phyloP scores from a whole-genome alignment of 1,140 invertebrate species.

The Drosophila pallidifrons region DNA sequence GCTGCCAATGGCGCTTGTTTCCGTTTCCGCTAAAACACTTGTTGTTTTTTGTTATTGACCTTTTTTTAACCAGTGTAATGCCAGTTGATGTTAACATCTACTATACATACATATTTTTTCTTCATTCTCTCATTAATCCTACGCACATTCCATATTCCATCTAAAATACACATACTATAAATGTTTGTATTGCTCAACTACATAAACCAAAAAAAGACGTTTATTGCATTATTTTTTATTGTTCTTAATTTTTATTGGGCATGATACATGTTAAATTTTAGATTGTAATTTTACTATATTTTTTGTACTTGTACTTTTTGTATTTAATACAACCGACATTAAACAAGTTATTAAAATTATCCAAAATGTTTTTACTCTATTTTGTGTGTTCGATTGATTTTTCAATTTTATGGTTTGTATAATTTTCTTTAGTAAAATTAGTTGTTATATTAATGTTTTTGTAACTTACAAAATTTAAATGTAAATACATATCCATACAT shows the following conservation, averaged over 20 bases:
- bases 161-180: constrained; percentile 1
- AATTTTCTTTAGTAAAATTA: neutral
- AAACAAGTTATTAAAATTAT: constrained; percentile 31
- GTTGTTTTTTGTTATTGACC: constrained; percentile 20
- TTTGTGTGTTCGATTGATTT: constrained; percentile 14
- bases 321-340: constrained; percentile 41
- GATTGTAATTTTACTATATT: constrained; percentile 29
- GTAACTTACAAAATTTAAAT: neutral
- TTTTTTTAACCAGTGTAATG: constrained; percentile 32
- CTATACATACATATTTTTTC: neutral
- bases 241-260: constrained; percentile 23
- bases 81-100: constrained; percentile 12
- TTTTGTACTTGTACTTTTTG: constrained; percentile 37
- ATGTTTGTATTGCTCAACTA: constrained; percentile 13
- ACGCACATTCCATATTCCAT: constrained; percentile 3
- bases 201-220: constrained; percentile 3
- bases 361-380: constrained; percentile 27
- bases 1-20: constrained; percentile 48
- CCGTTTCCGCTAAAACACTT: constrained; percentile 39
- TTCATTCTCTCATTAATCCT: constrained; percentile 4
- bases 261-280: constrained; percentile 31
- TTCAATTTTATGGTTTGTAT: constrained; percentile 37
- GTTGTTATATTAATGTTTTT: constrained; percentile 1
- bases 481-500: neutral
- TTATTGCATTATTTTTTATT: neutral